These are phyloP conservation scores for Simalia tracyae DNA, from an alignment of 2,797 vertebrate species.

Conservation along the genomic window DNA sequence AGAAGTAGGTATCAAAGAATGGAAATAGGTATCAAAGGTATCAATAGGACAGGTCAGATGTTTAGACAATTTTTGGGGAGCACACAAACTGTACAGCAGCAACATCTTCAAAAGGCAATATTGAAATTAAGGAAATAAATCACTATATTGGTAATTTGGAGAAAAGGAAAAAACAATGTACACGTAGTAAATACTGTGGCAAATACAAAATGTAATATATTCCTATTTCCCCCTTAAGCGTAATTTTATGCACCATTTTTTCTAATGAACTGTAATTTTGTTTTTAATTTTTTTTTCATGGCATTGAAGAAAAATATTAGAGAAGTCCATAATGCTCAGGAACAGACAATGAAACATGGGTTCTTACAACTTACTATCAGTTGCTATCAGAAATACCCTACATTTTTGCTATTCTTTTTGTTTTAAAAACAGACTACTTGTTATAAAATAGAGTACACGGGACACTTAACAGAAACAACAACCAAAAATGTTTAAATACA, in stretches of 20 bases:
- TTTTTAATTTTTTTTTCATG: slow-evolving; percentile 13
- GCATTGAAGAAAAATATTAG: slow-evolving; percentile 54
- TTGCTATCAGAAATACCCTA: slow-evolving; percentile 57
- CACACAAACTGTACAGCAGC: too few relatives aligned
- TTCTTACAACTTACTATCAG: slow-evolving; percentile 46
- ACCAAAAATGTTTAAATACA: slow-evolving; percentile 61
- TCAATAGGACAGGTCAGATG: not conserved
- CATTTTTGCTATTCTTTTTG: slow-evolving; percentile 33
- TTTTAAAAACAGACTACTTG: slow-evolving; percentile 44
- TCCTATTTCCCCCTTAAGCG: not conserved
- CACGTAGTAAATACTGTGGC: not conserved
- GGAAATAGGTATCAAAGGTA: not conserved
- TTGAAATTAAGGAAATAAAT: not conserved
- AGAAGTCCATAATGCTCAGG: slow-evolving; percentile 27
- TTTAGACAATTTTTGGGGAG: not conserved
- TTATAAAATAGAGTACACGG: slow-evolving; percentile 46
- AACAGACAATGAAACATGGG: slow-evolving; percentile 13
- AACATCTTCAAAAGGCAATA: not conserved
- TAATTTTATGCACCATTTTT: not conserved
- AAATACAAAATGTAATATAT: not conserved
- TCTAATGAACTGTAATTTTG: not conserved
- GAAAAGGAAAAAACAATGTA: not conserved
- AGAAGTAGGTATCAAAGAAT: not conserved
- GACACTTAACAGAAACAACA: slow-evolving; percentile 56
- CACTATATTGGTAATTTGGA: not conserved